phyloP scores from a whole-genome alignment of 2,113 vertebrate genomes.

The Nettapus auritus region DNA sequence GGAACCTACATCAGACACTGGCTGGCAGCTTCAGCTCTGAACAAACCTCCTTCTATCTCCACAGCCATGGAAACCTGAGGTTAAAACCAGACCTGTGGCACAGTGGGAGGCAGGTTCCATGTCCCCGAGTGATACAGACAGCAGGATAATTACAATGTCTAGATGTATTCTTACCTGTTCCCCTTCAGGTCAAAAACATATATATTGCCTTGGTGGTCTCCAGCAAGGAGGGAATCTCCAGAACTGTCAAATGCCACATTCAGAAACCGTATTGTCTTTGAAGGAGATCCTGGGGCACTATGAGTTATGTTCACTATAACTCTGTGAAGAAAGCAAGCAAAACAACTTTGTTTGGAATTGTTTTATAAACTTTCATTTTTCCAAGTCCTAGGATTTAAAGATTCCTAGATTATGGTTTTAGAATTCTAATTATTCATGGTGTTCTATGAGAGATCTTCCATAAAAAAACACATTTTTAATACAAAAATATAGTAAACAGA shows the following conservation, averaged over 20 bases:
- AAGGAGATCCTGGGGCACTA: slow-evolving; percentile 79
- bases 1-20: not conserved
- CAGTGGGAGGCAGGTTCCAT: not conserved
- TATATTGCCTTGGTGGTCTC: slow-evolving; percentile 94
- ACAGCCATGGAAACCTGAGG: not conserved
- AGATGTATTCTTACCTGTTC: slow-evolving; percentile 83
- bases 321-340: slow-evolving; percentile 75
- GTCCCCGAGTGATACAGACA: not conserved
- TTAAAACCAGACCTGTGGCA: not conserved
- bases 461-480: not conserved
- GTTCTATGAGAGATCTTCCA: not conserved
- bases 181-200: slow-evolving; percentile 90
- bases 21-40: not conserved
- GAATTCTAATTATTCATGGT: not conserved
- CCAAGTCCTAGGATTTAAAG: not conserved
- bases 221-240: slow-evolving; percentile 88
- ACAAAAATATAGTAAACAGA: not conserved
- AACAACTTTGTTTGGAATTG: not conserved
- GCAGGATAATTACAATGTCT: not conserved
- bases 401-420: not conserved
- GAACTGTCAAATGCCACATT: slow-evolving; percentile 88
- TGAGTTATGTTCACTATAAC: slow-evolving; percentile 86
- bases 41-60: not conserved
- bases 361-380: not conserved
- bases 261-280: slow-evolving; percentile 87